Evolutionary conservation across 1,140 invertebrate species (phyloP).

Genomic region (Sitodiplosis mosellana): DNA sequence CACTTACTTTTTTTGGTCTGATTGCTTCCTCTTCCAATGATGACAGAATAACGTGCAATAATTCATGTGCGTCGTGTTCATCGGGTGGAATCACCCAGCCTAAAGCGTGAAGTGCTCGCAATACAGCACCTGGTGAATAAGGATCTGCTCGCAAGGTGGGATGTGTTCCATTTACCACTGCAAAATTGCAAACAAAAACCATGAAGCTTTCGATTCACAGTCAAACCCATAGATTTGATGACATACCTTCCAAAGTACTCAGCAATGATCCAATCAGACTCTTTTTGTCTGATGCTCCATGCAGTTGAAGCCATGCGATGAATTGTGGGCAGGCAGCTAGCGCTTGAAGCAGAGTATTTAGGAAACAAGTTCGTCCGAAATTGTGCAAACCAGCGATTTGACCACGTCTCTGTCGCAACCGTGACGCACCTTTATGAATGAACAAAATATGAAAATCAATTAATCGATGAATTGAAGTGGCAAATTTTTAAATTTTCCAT

Average conservation of each 20-base stretch:
- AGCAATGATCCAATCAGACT: conserved; percentile 42
- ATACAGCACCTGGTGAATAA: conserved; percentile 50
- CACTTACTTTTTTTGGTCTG: conserved; percentile 21
- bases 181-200: conserved; percentile 6
- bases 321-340: conserved; percentile 60
- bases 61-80: conserved; percentile 85
- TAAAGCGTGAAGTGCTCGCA: conserved; percentile 49
- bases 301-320: conserved; percentile 50
- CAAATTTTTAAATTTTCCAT: too few species aligned
- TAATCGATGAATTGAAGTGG: neutral
- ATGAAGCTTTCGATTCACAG: too few species aligned
- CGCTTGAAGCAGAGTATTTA: conserved; percentile 71
- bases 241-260: conserved; percentile 40
- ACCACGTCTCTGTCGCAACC: conserved; percentile 36
- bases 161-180: conserved; percentile 57
- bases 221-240: conserved; percentile 3
- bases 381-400: conserved; percentile 64
- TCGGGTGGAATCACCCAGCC: conserved; percentile 74
- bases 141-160: conserved; percentile 45
- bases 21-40: conserved; percentile 68
- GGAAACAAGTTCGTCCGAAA: conserved; percentile 70
- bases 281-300: conserved; percentile 33
- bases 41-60: conserved; percentile 69
- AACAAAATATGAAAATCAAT: neutral
- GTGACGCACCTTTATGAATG: conserved; percentile 25